Conservation (phyloP, 2,797 vertebrate genomes). For the Streptopelia turtur region DNA sequence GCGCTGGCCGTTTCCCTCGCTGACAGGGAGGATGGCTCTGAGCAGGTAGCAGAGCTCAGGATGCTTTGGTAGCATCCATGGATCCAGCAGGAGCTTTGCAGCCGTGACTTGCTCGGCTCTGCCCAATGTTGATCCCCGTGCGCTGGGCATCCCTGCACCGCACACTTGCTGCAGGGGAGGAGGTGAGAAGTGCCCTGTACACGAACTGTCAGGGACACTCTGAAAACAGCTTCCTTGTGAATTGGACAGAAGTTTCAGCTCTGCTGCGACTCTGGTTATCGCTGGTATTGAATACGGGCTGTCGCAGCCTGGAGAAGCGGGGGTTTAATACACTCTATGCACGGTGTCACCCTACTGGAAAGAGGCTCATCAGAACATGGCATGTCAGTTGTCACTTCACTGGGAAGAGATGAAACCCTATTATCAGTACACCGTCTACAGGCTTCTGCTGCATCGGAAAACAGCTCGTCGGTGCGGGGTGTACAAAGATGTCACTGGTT, state of each 20-base stretch:
- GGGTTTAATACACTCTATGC: conserved; percentile 38
- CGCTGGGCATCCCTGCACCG: not conserved
- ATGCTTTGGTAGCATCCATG: not conserved
- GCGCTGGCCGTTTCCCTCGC: fast-evolving
- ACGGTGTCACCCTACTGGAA: conserved; percentile 28
- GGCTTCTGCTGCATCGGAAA: conserved; percentile 46
- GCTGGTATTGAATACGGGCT: not conserved
- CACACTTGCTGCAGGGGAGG: not conserved
- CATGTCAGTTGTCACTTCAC: conserved; percentile 64
- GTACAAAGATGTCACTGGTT: conserved; percentile 36
- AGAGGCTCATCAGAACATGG: conserved; percentile 47
- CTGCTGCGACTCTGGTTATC: not conserved
- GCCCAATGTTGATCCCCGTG: not conserved
- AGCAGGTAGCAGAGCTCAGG: not conserved
- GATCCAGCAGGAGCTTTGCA: not conserved
- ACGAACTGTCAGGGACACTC: not conserved
- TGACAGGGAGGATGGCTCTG: not conserved
- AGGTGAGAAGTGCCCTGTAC: conserved; percentile 32
- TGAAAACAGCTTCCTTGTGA: not conserved
- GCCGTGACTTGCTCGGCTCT: not conserved
- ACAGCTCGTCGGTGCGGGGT: not conserved
- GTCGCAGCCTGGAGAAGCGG: not conserved
- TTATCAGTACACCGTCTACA: conserved; percentile 52
- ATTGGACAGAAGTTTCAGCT: not conserved
- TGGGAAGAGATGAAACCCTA: conserved; percentile 60